phyloP scores from a whole-genome alignment of 2,113 vertebrate genomes.

The Scortum barcoo region DNA sequence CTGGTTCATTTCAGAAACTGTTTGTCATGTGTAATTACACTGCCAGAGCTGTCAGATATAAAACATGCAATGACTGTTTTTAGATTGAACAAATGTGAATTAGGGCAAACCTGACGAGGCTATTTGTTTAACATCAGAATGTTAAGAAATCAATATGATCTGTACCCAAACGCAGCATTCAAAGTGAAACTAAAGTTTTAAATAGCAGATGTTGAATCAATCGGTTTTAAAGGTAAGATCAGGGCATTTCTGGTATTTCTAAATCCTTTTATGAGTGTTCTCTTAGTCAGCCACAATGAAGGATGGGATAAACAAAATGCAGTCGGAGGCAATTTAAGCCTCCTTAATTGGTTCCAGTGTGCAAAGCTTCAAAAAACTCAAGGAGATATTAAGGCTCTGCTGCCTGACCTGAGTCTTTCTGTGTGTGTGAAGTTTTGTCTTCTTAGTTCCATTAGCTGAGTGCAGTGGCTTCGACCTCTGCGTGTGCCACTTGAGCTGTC shows the following conservation, averaged over 20 bases:
- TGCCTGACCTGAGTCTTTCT: slow-evolving; percentile 32
- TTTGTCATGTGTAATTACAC: slow-evolving; percentile 3
- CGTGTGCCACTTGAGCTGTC: background rate
- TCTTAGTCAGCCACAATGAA: slow-evolving; percentile 2
- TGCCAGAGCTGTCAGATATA: background rate
- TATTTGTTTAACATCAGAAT: background rate
- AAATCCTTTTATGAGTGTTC: slow-evolving; percentile 33
- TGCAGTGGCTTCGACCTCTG: slow-evolving; percentile 16
- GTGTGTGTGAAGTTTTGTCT: background rate
- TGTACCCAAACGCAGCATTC: background rate
- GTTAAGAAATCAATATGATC: slow-evolving; percentile 1
- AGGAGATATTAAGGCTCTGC: slow-evolving; percentile 5
- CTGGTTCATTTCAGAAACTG: slow-evolving; percentile 10
- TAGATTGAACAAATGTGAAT: slow-evolving; percentile 1
- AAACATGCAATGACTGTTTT: background rate
- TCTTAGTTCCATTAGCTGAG: background rate
- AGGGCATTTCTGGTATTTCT: slow-evolving; percentile 21
- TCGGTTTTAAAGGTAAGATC: background rate
- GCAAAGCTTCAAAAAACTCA: slow-evolving; percentile 3
- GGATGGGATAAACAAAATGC: slow-evolving; percentile 41
- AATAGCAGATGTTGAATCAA: background rate
- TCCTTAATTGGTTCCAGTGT: slow-evolving; percentile 63
- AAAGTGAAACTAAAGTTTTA: background rate
- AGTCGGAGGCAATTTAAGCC: slow-evolving; percentile 36
- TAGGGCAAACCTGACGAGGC: background rate